A percentile compares a stretch with the other conserved stretches of the same genome.
Conservation (phyloP, 2,797 vertebrate genomes). For the Pygocentrus nattereri region DNA sequence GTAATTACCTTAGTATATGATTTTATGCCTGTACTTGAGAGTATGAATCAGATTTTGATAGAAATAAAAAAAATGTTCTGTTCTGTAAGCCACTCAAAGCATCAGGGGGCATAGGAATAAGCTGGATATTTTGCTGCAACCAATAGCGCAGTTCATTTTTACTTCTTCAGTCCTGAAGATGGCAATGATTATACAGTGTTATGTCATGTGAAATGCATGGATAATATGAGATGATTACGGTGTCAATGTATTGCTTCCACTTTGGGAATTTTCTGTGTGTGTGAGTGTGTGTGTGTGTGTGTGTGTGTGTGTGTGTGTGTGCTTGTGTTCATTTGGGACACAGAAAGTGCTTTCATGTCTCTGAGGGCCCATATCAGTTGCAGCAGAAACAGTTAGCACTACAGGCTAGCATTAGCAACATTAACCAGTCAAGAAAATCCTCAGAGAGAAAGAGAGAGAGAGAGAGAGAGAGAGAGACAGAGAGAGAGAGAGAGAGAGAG, state of each 20-base stretch:
- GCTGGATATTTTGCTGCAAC: too few relatives aligned
- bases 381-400: conserved; percentile 17
- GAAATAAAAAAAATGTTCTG: too few relatives aligned
- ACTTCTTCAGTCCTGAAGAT: too few relatives aligned
- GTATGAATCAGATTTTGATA: too few relatives aligned
- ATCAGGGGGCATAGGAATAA: too few relatives aligned
- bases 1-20: too few relatives aligned
- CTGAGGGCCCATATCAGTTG: conserved; percentile 49
- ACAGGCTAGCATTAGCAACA: conserved; percentile 35
- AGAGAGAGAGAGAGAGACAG: background rate
- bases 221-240: background rate
- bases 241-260: too few relatives aligned
- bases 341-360: conserved; percentile 27
- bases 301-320: conserved; percentile 33
- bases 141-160: too few relatives aligned
- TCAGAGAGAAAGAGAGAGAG: background rate
- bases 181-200: too few relatives aligned
- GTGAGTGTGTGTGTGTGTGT: conserved; percentile 40
- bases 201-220: too few relatives aligned
- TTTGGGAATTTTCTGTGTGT: background rate
- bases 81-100: too few relatives aligned
- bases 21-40: too few relatives aligned
- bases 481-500: conserved; percentile 13
- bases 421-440: conserved; percentile 6
- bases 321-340: conserved; percentile 4